Evolutionary conservation across 2,113 vertebrate genomes (phyloP).

Genomic region (Pterocles orientalis): DNA sequence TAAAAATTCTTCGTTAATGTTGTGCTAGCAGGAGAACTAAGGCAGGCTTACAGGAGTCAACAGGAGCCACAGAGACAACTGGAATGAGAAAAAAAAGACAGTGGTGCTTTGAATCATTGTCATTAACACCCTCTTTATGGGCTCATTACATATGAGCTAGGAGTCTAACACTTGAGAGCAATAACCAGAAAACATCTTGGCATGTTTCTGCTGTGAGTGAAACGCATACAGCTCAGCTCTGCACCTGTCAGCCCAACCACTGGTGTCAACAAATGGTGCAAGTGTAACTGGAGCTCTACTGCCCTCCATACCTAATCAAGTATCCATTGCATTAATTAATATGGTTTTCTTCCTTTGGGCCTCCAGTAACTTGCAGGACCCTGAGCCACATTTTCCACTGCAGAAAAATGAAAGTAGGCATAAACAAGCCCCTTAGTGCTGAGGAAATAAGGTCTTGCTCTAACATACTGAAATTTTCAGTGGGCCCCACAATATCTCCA

Average conservation of each 20-base stretch:
- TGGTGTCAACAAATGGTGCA: background rate
- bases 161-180: background rate
- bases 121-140: background rate
- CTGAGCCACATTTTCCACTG: background rate
- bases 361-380: background rate
- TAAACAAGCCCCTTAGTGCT: background rate
- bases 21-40: background rate
- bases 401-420: background rate
- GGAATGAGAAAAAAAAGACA: background rate
- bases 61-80: background rate
- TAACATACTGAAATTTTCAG: background rate
- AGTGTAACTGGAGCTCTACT: background rate
- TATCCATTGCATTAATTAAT: background rate
- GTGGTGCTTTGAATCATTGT: background rate
- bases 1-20: background rate
- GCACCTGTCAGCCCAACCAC: rapidly evolving
- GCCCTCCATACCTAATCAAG: background rate
- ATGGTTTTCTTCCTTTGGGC: background rate
- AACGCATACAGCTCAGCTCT: background rate
- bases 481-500: background rate
- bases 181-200: background rate
- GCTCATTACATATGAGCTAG: background rate
- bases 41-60: background rate
- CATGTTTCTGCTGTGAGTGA: background rate
- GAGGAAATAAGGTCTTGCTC: background rate